phyloP scores from a whole-genome alignment of 2,113 vertebrate genomes.

The Eublepharis macularius region DNA sequence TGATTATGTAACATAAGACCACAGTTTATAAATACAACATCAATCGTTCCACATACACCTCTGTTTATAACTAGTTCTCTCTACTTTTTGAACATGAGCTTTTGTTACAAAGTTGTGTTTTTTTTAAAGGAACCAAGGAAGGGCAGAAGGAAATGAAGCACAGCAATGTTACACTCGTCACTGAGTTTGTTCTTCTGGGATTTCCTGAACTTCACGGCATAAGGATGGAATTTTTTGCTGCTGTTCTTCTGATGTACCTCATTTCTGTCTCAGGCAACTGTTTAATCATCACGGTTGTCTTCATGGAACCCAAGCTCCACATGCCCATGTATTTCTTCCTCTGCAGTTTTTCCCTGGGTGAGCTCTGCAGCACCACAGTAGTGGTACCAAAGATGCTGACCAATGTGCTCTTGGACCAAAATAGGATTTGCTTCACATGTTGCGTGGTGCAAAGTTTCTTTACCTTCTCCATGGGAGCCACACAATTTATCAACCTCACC shows the following conservation, averaged over 20 bases:
- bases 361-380: neutral
- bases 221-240: neutral
- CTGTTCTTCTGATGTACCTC: neutral
- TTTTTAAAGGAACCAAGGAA: neutral
- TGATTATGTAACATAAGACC: too few relatives aligned
- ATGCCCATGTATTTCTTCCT: neutral
- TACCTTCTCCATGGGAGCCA: neutral
- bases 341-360: neutral
- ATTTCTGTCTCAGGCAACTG: neutral
- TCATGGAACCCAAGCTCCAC: neutral
- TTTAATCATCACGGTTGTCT: neutral
- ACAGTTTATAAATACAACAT: too few relatives aligned
- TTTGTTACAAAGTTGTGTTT: too few relatives aligned
- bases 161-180: neutral
- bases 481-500: neutral
- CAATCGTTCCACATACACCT: too few relatives aligned
- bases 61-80: too few relatives aligned
- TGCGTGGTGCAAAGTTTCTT: neutral
- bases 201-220: neutral
- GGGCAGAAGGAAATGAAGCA: neutral
- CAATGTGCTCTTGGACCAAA: neutral
- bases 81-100: too few relatives aligned
- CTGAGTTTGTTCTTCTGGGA: neutral
- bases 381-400: neutral
- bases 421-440: neutral